phyloP scores from a whole-genome alignment of 2,113 vertebrate species.

The Eurystomus gularis region DNA sequence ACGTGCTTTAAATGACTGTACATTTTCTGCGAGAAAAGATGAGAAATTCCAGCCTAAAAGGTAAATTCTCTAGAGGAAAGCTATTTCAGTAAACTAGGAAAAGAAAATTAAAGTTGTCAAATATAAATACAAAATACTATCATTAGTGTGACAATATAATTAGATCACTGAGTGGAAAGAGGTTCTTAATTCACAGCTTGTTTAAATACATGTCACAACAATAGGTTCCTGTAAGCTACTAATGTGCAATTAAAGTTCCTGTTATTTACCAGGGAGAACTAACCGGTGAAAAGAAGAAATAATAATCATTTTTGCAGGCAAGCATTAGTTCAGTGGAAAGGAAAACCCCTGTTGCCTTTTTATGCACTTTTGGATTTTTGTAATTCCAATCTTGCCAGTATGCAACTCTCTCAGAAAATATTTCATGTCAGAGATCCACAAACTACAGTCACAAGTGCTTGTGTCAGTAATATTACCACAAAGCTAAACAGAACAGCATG shows the following conservation, averaged over 20 bases:
- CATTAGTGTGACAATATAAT: slow-evolving; percentile 48
- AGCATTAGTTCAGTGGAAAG: neutral
- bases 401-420: neutral
- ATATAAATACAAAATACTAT: slow-evolving; percentile 25
- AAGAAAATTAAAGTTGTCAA: slow-evolving; percentile 52
- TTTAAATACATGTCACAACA: slow-evolving; percentile 76
- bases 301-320: neutral
- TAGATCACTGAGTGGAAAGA: slow-evolving; percentile 15
- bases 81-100: slow-evolving; percentile 2
- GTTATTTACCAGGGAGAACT: slow-evolving; percentile 27
- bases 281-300: neutral
- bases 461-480: neutral
- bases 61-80: slow-evolving; percentile 16
- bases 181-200: slow-evolving; percentile 52
- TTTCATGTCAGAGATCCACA: neutral
- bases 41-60: neutral
- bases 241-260: slow-evolving; percentile 74
- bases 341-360: neutral
- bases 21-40: neutral
- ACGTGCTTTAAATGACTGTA: neutral
- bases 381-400: neutral
- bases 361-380: neutral
- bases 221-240: slow-evolving; percentile 9
- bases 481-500: neutral
- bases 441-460: neutral